Percentiles rank a stretch among this genome's conserved stretches.
Evolutionary conservation across 2,797 vertebrate species (phyloP).

Genomic region (Megalops cyprinoides): DNA sequence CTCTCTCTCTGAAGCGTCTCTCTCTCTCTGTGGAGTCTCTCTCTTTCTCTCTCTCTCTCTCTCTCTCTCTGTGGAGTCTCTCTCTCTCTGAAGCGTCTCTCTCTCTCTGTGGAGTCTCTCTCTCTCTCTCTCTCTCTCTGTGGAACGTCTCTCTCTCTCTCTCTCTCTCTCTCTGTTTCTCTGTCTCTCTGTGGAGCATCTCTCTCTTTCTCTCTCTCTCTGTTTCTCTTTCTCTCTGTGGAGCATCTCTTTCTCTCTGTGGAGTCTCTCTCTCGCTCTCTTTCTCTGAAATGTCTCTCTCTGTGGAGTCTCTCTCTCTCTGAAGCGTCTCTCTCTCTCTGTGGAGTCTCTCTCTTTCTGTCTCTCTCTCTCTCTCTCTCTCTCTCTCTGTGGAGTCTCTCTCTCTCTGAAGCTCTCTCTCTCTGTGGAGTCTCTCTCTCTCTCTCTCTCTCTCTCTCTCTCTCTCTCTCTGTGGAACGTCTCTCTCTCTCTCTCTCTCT

Average conservation of each 20-base stretch:
- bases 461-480: background rate
- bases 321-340: too few relatives aligned
- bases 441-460: background rate
- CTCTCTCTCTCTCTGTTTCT: background rate
- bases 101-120: too few relatives aligned
- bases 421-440: background rate
- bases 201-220: background rate
- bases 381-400: constrained; percentile 1
- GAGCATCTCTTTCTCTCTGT: too few relatives aligned
- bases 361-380: background rate
- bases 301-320: background rate
- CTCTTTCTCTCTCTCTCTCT: background rate
- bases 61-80: background rate
- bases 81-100: background rate
- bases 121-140: background rate
- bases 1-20: too few relatives aligned
- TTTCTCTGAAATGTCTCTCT: too few relatives aligned
- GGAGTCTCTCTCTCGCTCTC: too few relatives aligned
- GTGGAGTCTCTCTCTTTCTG: too few relatives aligned
- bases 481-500: background rate
- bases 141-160: background rate
- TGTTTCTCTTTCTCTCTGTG: background rate
- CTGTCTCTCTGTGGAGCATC: background rate
- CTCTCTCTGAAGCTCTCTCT: background rate
- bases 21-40: background rate